Evolutionary conservation across 2,113 vertebrate genomes (phyloP).

Genomic region (Seriola rivoliana): DNA sequence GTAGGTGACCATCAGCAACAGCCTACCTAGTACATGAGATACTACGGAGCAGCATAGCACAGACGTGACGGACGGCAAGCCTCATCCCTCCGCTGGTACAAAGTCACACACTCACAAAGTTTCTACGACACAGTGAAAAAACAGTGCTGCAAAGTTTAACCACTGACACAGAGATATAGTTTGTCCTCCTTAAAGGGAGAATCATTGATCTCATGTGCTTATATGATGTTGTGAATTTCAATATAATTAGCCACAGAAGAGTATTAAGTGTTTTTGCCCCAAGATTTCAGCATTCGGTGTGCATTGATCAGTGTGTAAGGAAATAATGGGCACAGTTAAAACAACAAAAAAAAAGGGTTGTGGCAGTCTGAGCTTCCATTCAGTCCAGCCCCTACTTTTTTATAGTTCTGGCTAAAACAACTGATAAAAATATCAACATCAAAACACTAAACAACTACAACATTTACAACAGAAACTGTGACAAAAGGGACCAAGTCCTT

Average conservation of each 20-base stretch:
- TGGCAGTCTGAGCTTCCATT: conserved; percentile 36
- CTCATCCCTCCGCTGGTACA: conserved; percentile 52
- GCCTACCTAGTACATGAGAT: conserved; percentile 27
- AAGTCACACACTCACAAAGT: conserved; percentile 62
- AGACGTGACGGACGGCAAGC: conserved; percentile 28
- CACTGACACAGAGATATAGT: conserved; percentile 60
- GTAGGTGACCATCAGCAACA: conserved; percentile 18
- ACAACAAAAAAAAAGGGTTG: conserved; percentile 19
- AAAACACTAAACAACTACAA: conserved; percentile 73
- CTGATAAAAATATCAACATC: conserved; percentile 71
- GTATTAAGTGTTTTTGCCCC: conserved; percentile 8
- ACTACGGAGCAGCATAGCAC: conserved; percentile 50
- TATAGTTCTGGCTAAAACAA: conserved; percentile 58
- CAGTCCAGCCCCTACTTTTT: conserved; percentile 41
- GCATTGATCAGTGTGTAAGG: conserved; percentile 25
- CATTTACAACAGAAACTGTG: conserved; percentile 71
- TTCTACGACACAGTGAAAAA: conserved; percentile 70
- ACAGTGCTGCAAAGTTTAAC: conserved; percentile 52
- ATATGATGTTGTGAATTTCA: conserved; percentile 34
- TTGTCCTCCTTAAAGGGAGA: conserved; percentile 64
- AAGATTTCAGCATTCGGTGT: background rate
- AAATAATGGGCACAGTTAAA: conserved; percentile 17
- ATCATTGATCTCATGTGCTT: conserved; percentile 57
- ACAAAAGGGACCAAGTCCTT: conserved; percentile 64
- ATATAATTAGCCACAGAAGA: conserved; percentile 33